These are phyloP conservation scores for Rostratula benghalensis DNA, from an alignment of 2,113 vertebrate species.

Conservation along the genomic window DNA sequence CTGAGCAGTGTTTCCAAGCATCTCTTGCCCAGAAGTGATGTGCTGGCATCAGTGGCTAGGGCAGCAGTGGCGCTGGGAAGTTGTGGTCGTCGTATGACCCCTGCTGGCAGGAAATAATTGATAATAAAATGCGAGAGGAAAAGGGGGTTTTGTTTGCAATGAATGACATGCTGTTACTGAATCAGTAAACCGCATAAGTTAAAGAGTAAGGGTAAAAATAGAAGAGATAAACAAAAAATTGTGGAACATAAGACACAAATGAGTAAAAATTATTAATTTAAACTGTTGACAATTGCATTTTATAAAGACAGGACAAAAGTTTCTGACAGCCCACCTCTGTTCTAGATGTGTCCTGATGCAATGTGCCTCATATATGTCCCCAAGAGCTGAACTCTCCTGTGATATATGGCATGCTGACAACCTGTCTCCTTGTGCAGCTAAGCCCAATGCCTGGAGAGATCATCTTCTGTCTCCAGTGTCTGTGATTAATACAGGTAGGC, in stretches of 20 bases:
- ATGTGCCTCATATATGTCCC: rapidly evolving
- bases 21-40: background rate
- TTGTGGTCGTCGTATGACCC: background rate
- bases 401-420: rapidly evolving
- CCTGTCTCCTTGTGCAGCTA: too few relatives aligned
- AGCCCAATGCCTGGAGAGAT: background rate
- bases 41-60: background rate
- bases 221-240: background rate
- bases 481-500: rapidly evolving
- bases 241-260: background rate
- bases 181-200: background rate
- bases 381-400: background rate
- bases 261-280: background rate
- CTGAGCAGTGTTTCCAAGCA: background rate
- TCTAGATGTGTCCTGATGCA: background rate
- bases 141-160: background rate
- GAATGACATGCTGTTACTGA: background rate
- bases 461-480: background rate
- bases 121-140: background rate
- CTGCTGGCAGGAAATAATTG: conserved; percentile 10
- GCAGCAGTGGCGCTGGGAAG: rapidly evolving
- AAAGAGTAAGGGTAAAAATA: background rate
- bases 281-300: background rate
- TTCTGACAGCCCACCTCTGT: background rate
- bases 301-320: background rate